Conservation (phyloP, 2,797 vertebrate species). For the Borostomias antarcticus region DNA sequence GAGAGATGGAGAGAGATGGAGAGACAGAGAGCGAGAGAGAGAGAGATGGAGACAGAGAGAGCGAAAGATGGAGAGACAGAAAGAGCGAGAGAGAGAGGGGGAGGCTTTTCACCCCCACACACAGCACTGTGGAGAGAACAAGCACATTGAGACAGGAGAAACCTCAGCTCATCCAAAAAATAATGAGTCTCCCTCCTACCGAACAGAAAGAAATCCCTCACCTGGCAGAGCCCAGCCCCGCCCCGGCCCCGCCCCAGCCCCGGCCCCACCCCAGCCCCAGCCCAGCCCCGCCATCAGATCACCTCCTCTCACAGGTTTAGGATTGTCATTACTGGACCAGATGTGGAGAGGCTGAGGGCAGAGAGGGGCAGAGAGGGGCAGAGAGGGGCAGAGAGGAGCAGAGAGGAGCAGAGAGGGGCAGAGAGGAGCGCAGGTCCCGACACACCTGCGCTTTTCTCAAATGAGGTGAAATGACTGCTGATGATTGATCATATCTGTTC, state of each 20-base stretch:
- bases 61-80: slow-evolving; percentile 7
- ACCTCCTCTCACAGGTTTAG: slow-evolving; percentile 33
- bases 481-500: no score
- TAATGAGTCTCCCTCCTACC: slow-evolving; percentile 35
- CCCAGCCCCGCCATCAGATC: slow-evolving; percentile 49
- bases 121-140: neutral
- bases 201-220: slow-evolving; percentile 44
- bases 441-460: no score
- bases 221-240: no score
- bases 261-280: no score
- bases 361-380: no score
- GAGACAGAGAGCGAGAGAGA: slow-evolving; percentile 3
- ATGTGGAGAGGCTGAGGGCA: slow-evolving; percentile 2
- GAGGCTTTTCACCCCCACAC: neutral
- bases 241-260: no score
- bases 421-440: no score
- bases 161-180: slow-evolving; percentile 47
- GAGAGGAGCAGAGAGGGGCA: no score
- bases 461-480: no score
- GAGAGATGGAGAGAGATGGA: slow-evolving; percentile 11
- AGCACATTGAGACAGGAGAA: slow-evolving; percentile 52
- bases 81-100: slow-evolving; percentile 16
- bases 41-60: slow-evolving; percentile 13
- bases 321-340: slow-evolving; percentile 18
- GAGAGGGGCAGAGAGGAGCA: no score